Evolutionary conservation across 2,888 invertebrate genomes (phyloP).

Genomic region (Microplitis manilae): DNA sequence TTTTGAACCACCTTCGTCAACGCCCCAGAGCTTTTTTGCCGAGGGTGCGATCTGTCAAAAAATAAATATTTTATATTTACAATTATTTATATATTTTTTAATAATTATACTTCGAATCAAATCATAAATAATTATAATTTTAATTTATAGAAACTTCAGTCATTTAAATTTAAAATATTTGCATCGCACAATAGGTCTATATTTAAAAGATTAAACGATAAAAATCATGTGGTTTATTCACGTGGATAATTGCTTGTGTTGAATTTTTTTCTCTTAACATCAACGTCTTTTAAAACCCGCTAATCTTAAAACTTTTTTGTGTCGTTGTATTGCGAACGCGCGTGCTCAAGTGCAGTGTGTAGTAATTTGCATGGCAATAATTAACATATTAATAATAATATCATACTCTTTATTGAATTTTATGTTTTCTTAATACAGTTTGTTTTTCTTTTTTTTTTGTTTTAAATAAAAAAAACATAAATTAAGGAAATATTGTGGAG

Average conservation of each 20-base stretch:
- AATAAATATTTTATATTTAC: conserved; percentile 42
- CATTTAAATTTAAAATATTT: background rate
- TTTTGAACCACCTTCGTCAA: conserved; percentile 74
- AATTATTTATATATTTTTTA: background rate
- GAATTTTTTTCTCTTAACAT: background rate
- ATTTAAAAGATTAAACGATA: conserved; percentile 1
- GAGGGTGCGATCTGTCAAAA: conserved; percentile 88
- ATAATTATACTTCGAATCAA: background rate
- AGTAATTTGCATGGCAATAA: conserved; percentile 22
- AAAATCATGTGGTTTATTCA: background rate
- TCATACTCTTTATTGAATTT: background rate
- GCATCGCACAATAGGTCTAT: background rate
- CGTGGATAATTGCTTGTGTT: background rate
- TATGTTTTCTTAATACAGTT: background rate
- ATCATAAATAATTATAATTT: too few relatives aligned
- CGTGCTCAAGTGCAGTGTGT: conserved; percentile 30
- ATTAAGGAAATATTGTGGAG: background rate
- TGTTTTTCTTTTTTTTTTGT: background rate
- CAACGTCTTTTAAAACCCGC: background rate
- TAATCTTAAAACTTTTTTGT: conserved; percentile 1
- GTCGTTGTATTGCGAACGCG: conserved; percentile 31
- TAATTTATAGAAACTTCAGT: too few relatives aligned
- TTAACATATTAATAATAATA: background rate
- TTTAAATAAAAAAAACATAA: background rate
- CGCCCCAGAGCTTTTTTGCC: conserved; percentile 92